Evolutionary conservation across 2,113 vertebrate genomes (phyloP).

Genomic region (Pampusana beccarii): DNA sequence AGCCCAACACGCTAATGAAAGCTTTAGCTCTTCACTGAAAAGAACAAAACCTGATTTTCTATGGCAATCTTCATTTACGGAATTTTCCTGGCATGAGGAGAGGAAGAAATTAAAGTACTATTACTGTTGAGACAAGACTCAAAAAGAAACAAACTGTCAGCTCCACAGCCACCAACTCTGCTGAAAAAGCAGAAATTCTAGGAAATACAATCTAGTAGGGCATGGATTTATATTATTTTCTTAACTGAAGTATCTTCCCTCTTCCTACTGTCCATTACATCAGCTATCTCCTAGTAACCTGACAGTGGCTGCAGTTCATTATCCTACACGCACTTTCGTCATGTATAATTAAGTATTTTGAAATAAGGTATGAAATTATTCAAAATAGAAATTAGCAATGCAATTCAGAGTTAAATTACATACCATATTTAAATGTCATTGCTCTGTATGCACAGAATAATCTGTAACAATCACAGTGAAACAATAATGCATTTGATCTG

Average conservation of each 20-base stretch:
- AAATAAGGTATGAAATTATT: neutral
- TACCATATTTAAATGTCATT: slow-evolving; percentile 9
- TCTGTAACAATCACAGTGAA: neutral
- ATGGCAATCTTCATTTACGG: neutral
- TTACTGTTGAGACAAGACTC: neutral
- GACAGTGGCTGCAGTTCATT: neutral
- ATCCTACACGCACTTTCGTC: neutral
- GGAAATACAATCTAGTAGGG: neutral
- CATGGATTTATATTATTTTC: neutral
- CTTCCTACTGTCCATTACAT: neutral
- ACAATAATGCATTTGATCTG: neutral
- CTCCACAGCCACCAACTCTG: neutral
- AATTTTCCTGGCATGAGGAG: neutral
- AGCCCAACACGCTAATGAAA: neutral
- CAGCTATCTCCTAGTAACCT: neutral
- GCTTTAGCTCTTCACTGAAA: neutral
- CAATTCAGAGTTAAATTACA: neutral
- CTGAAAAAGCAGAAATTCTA: neutral
- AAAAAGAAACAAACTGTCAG: neutral
- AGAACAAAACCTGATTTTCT: neutral
- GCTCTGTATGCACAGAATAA: neutral
- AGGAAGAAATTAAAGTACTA: neutral
- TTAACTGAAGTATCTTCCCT: neutral
- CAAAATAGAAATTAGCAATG: slow-evolving; percentile 16
- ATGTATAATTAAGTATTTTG: neutral